Evolutionary conservation across 1,140 invertebrate species (phyloP), one percentile per base, ranked within the genome.

Genomic region (Lineus longissimus): DNA sequence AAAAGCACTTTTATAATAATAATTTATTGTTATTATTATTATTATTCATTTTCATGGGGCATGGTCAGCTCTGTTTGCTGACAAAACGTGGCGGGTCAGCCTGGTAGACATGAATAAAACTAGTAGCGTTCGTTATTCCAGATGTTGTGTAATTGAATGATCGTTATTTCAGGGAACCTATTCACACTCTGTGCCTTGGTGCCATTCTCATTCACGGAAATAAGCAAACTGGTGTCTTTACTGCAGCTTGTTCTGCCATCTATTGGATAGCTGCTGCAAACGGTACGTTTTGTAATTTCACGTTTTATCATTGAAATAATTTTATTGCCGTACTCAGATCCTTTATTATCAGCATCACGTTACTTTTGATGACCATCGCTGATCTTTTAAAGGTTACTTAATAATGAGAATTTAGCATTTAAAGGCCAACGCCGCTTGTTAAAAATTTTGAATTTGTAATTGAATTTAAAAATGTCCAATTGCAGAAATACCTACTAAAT

Each of bases 201-300:
- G 62, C 63, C 41, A 64, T 76, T 27, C 40, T 76, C 59, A 73
- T 71, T 66, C 64, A 71, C 55, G 56, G 58, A 1, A 63, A 62
- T 22, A 55, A 70, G n/a, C n/a, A 51, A 7, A 23, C 11, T 23
- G 65, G 66, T 6, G 65, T 75, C 2, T 76, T 70, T 59, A 55
- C 54, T 17, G 58, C 68, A 45, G 74, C 73, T 13, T 70, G 70
- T 61, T 61, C 67, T 11, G 64, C 71, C 54, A 68, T 76, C 27
- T 76, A 70, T 51, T 72, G 73, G 65, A 51, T 76, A 19, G 65
- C 69, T 19, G 73, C 74, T 51, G 73, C 73, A 61, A 75, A 73
- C 67, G 72, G 74, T 76, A 64, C 41, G 36, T 60, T 57, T 17
- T n/a, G 40, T 43, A n/a, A 43, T 43, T 43, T 43, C n/a, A 29